These are phyloP conservation scores for Brachionus manjavacas DNA, from an alignment of 1,140 invertebrate species.

Conservation along the genomic window DNA sequence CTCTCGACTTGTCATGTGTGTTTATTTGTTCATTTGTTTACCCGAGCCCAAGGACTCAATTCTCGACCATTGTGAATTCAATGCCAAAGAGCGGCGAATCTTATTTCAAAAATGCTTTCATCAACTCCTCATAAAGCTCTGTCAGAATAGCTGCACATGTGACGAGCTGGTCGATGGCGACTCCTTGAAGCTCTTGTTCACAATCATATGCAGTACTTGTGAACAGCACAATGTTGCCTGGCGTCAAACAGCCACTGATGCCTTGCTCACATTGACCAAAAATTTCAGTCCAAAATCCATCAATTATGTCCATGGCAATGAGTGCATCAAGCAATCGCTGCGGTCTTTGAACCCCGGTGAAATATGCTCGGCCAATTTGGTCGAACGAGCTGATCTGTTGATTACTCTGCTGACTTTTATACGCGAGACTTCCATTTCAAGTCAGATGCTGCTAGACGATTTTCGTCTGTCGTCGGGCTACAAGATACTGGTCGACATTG, in stretches of 20 bases:
- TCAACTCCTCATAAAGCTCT: slow-evolving; percentile 51
- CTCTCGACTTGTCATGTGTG: slow-evolving; percentile 93
- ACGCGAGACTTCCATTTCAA: not conserved
- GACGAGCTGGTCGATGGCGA: not conserved
- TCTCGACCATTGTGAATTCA: slow-evolving; percentile 72
- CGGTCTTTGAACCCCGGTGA: slow-evolving; percentile 13
- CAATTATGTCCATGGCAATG: not conserved
- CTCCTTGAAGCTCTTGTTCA: slow-evolving; percentile 35
- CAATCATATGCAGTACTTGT: slow-evolving; percentile 36
- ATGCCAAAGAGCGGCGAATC: slow-evolving; percentile 76
- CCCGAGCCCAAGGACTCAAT: slow-evolving; percentile 58
- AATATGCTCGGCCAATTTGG: slow-evolving; percentile 21
- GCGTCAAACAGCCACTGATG: slow-evolving; percentile 29
- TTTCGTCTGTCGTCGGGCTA: slow-evolving; percentile 19
- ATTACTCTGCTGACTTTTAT: slow-evolving; percentile 26
- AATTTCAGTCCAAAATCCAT: slow-evolving; percentile 16
- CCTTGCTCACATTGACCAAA: slow-evolving; percentile 27
- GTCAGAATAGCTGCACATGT: slow-evolving; percentile 27
- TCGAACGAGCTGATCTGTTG: slow-evolving; percentile 26
- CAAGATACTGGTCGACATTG: not conserved
- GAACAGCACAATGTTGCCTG: slow-evolving; percentile 28
- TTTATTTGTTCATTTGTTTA: slow-evolving; percentile 97
- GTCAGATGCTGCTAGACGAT: not conserved
- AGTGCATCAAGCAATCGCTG: slow-evolving; percentile 18
- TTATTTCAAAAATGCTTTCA: slow-evolving; percentile 92